Evolutionary conservation across 2,797 vertebrate species (phyloP).

Genomic region (Pseudocheirus occidentalis): DNA sequence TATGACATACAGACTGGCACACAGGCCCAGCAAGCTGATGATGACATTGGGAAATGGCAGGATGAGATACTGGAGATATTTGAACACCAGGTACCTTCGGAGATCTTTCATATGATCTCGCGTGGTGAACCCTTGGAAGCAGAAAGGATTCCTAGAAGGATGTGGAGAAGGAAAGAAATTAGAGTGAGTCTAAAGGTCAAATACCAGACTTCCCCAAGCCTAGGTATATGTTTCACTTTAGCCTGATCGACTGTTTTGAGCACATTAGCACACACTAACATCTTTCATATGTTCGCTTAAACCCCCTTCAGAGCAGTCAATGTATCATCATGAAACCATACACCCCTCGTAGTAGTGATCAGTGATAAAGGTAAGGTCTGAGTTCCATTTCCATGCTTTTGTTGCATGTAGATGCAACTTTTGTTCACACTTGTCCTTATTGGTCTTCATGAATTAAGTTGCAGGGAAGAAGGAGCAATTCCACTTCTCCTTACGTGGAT

Average conservation of each 20-base stretch:
- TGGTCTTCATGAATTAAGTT: constrained; percentile 14
- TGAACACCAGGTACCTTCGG: constrained; percentile 86
- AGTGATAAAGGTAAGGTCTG: constrained; percentile 10
- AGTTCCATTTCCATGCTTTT: background rate
- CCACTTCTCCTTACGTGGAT: background rate
- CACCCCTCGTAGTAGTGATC: background rate
- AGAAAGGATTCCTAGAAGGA: constrained; percentile 63
- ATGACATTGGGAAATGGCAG: constrained; percentile 79
- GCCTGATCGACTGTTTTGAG: background rate
- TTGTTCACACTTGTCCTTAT: background rate
- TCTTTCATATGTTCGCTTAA: background rate
- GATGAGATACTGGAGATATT: constrained; percentile 86
- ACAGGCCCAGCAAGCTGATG: constrained; percentile 81
- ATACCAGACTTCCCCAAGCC: constrained; percentile 18
- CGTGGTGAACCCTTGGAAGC: constrained; percentile 60
- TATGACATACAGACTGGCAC: constrained; percentile 81
- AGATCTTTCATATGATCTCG: constrained; percentile 83
- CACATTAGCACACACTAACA: background rate
- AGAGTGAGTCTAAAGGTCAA: background rate
- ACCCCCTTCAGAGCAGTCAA: background rate
- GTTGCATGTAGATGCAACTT: constrained; percentile 14
- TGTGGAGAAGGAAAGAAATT: background rate
- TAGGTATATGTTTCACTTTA: background rate
- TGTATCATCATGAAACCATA: constrained; percentile 1
- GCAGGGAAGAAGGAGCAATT: constrained; percentile 21